Percentiles rank a stretch among this genome's conserved stretches.
Evolutionary conservation across 2,888 invertebrate genomes (phyloP).

Genomic region (Drosophila histrio): DNA sequence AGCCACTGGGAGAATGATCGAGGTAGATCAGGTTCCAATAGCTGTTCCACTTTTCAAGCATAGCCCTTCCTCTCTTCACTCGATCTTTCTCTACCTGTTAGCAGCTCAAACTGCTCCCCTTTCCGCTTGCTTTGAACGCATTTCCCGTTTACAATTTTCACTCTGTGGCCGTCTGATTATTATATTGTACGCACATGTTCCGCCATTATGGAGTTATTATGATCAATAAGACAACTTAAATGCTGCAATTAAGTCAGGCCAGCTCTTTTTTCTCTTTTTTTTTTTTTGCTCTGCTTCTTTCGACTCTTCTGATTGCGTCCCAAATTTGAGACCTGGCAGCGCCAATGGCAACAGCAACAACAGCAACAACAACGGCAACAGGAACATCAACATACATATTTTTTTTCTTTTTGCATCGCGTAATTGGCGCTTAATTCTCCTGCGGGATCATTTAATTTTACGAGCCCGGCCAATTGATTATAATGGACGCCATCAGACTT

Average conservation of each 20-base stretch:
- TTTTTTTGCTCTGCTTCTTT: conserved; percentile 34
- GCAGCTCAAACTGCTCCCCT: conserved; percentile 3
- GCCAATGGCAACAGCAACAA: conserved; percentile 60
- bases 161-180: conserved; percentile 72
- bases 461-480: conserved; percentile 84
- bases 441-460: conserved; percentile 84
- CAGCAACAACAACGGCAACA: conserved; percentile 12
- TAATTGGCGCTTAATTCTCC: conserved; percentile 84
- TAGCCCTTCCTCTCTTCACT: conserved; percentile 30
- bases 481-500: conserved; percentile 83
- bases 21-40: conserved; percentile 21
- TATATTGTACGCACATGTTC: conserved; percentile 83
- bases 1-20: conserved; percentile 11
- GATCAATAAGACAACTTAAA: conserved; percentile 84
- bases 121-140: conserved; percentile 28
- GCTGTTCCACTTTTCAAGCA: conserved; percentile 62
- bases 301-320: conserved; percentile 57
- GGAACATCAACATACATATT: conserved; percentile 20
- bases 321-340: conserved; percentile 70
- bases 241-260: conserved; percentile 83
- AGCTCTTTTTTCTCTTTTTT: conserved; percentile 37
- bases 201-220: conserved; percentile 85
- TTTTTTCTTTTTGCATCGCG: conserved; percentile 63
- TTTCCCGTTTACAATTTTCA: conserved; percentile 77
- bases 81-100: conserved; percentile 7